These are phyloP conservation scores for Lutjanus argentimaculatus DNA, from an alignment of 2,797 vertebrate species.

Conservation along the genomic window DNA sequence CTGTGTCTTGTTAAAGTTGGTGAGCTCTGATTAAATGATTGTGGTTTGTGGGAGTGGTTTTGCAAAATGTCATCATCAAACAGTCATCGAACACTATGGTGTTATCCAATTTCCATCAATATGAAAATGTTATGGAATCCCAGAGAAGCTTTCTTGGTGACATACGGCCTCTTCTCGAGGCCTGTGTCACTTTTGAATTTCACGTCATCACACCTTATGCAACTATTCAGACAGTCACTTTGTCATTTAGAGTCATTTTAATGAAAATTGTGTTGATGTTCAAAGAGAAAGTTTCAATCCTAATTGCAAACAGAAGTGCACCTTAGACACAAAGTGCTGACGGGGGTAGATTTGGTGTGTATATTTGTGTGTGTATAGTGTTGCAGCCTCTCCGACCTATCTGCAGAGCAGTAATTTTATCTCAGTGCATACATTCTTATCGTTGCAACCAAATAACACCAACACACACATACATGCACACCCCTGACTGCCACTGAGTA, in stretches of 20 bases:
- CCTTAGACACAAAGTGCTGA: conserved; percentile 59
- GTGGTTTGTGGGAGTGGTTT: neutral
- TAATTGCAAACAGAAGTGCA: conserved; percentile 40
- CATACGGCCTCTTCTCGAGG: neutral
- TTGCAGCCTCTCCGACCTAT: conserved; percentile 26
- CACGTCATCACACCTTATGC: neutral
- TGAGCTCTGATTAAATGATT: neutral
- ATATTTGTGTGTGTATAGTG: conserved; percentile 28
- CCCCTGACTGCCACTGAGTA: conserved; percentile 40
- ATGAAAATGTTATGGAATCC: conserved; percentile 6
- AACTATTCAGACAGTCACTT: conserved; percentile 9
- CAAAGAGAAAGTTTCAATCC: conserved; percentile 26
- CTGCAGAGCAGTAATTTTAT: conserved; percentile 59
- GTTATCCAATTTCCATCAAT: neutral
- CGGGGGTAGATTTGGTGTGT: conserved; percentile 29
- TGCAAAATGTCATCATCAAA: neutral
- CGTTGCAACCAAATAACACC: conserved; percentile 36
- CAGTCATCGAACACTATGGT: neutral
- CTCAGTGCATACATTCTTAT: conserved; percentile 63
- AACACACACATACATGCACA: conserved; percentile 19
- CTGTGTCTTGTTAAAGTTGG: no score
- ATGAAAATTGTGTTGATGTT: conserved; percentile 20
- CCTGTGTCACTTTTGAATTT: conserved; percentile 14
- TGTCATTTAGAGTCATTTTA: conserved; percentile 22
- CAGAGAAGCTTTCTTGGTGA: neutral